Conservation (phyloP, 2,797 vertebrate species). For the Peromyscus attwateri region DNA sequence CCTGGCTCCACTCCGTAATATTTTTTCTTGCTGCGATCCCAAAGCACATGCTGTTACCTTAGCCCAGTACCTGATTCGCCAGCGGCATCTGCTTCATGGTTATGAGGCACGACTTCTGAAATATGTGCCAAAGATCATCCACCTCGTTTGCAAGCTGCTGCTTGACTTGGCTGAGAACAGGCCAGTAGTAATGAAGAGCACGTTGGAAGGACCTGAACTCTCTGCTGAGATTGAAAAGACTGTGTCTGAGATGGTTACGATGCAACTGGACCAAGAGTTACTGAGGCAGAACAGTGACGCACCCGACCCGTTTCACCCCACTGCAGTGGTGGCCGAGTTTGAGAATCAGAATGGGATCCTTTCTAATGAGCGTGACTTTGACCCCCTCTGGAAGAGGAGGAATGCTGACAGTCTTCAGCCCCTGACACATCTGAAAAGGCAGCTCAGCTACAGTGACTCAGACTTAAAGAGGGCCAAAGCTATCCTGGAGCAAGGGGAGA, state of each 20-base stretch:
- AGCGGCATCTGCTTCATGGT: conserved; percentile 97
- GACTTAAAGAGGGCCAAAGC: conserved; percentile 90
- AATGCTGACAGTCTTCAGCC: conserved; percentile 87
- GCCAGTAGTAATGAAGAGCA: conserved; percentile 90
- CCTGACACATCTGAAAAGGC: conserved; percentile 87
- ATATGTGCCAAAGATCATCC: conserved; percentile 95
- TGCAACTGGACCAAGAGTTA: conserved; percentile 92
- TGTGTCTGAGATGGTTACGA: conserved; percentile 92
- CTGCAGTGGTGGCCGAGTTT: conserved; percentile 79
- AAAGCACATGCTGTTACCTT: conserved; percentile 92
- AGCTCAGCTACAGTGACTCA: conserved; percentile 95
- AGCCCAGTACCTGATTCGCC: conserved; percentile 96
- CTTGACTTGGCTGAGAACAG: conserved; percentile 94
- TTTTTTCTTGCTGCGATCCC: conserved; percentile 95
- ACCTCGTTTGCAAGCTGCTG: conserved; percentile 94
- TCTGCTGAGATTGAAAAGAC: conserved; percentile 96
- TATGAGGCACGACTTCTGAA: conserved; percentile 97
- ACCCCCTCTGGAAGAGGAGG: conserved; percentile 91
- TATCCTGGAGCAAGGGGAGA: conserved; percentile 88
- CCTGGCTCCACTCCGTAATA: conserved; percentile 93
- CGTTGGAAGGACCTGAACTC: conserved; percentile 92
- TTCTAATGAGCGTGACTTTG: conserved; percentile 88
- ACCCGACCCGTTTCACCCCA: conserved; percentile 79
- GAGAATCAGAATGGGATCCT: conserved; percentile 86
- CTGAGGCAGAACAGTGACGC: conserved; percentile 90